Evolutionary conservation across 2,113 vertebrate genomes (phyloP).

Genomic region (Silurus glanis): DNA sequence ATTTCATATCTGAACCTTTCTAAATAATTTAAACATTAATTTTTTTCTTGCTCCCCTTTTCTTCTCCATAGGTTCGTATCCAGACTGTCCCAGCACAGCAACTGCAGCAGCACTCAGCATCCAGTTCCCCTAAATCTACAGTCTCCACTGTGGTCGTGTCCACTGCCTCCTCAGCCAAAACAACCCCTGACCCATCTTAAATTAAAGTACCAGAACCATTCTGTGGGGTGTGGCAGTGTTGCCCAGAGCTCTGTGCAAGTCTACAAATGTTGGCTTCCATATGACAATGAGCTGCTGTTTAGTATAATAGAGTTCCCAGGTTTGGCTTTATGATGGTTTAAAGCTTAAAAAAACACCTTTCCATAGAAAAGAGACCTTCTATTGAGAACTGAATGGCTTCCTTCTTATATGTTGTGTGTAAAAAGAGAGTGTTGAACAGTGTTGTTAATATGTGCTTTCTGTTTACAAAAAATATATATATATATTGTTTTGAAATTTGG

Average conservation of each 20-base stretch:
- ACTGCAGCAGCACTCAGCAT: conserved; percentile 85
- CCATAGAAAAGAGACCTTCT: background rate
- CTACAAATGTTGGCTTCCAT: background rate
- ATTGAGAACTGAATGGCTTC: background rate
- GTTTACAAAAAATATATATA: background rate
- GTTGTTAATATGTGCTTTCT: background rate
- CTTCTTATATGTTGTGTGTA: background rate
- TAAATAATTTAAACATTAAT: background rate
- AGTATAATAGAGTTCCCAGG: background rate
- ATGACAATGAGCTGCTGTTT: background rate
- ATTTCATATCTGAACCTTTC: background rate
- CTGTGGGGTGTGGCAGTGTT: conserved; percentile 1
- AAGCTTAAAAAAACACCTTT: background rate
- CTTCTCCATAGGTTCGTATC: conserved; percentile 82
- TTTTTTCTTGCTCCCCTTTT: background rate
- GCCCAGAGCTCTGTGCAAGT: background rate
- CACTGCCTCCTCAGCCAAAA: conserved; percentile 85
- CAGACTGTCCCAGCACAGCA: conserved; percentile 91
- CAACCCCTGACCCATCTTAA: conserved; percentile 76
- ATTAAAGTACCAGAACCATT: background rate
- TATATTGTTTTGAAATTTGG: background rate
- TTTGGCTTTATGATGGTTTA: background rate
- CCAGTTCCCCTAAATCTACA: conserved; percentile 81
- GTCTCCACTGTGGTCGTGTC: conserved; percentile 95
- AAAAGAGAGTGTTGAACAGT: background rate